Base-by-base conservation (phyloP, 2,113 vertebrate genomes). In the Loxodonta africana region DNA sequence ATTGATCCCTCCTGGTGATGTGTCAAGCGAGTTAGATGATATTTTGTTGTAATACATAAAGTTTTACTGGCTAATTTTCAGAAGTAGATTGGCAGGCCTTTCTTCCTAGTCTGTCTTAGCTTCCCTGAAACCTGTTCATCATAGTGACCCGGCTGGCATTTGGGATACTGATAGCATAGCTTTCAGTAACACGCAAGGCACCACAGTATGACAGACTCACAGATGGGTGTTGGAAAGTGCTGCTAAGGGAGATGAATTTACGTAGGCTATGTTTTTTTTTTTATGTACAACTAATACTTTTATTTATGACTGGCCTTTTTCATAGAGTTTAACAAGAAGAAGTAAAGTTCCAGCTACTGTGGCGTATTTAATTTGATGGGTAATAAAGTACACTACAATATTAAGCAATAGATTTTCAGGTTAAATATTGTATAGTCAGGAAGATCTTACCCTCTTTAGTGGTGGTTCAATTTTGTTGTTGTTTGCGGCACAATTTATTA, bases 401-500 rank as follows among this genome's bases (percentile, higher is more conserved):
- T 33, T 63, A 91, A 53, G 51, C 83, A 30, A 57, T 67, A 33
- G 28, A 30, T 69, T 78, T 88, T 95, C 9, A 53, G 14, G 28
- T 88, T 83, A 88, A 76, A 23, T 91, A 4, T 73, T 88, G 23
- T 73, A 12, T 25, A 51, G 44, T 74, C 33, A 65, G 30, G 33
- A 65, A 51, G 41, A 83, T 74, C 44, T 60, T 10, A 67, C 25
- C 25, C 25, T 73, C 41, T 86, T 53, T 5, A 48, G 37, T 67
- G 65, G 9, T 57, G 20, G 9, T 69, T 69, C 11, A 69, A 15
- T 69, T 73, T 73, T 73, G 18, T 8, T 84, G 12, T 86, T 94
- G 77, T 96, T 95, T 97, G 97, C 98, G 98, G 93, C 97, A 97
- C 5, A 82, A 97, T 99, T 99, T 99, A 99, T 99, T 99, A 95